A percentile compares a stretch with the other conserved stretches of the same genome.
Evolutionary conservation across 53 echinoderm and acorn worm genomes (phyloP).

Genomic region (Hippasteria phrygiana): DNA sequence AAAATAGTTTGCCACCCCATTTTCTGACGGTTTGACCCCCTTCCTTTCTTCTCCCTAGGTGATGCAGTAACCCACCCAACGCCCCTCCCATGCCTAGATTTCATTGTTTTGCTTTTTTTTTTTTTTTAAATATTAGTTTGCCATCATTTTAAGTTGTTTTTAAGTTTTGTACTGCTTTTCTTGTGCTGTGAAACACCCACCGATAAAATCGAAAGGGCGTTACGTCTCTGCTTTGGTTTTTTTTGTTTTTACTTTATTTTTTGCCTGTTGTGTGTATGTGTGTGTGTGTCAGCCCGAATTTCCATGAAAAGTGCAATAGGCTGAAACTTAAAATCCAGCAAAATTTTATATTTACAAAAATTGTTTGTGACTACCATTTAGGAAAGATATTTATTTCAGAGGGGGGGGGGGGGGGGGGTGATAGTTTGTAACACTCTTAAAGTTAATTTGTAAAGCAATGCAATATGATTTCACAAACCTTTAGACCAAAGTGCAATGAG

Average conservation of each 20-base stretch:
- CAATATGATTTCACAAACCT: not conserved
- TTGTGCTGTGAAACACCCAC: not conserved
- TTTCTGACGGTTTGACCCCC: slow-evolving; percentile 53
- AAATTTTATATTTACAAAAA: not conserved
- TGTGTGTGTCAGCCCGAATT: slow-evolving; percentile 6
- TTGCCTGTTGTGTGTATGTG: slow-evolving; percentile 35
- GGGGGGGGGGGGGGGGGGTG: no score
- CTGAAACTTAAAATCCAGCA: not conserved
- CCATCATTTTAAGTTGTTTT: slow-evolving; percentile 6
- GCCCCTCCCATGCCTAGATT: slow-evolving; percentile 62
- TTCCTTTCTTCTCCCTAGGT: slow-evolving; percentile 82
- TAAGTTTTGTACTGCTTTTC: slow-evolving; percentile 15
- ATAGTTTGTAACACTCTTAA: no score
- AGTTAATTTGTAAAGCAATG: not conserved
- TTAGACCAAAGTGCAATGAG: not conserved
- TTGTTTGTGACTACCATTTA: not conserved
- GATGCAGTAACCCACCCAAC: slow-evolving; percentile 71
- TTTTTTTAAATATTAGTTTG: slow-evolving; percentile 45
- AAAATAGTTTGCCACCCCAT: slow-evolving; percentile 21
- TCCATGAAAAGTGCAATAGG: slow-evolving; percentile 30
- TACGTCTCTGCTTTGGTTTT: not conserved
- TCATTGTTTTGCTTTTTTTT: slow-evolving; percentile 35
- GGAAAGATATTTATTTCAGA: no score
- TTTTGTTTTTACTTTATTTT: not conserved
- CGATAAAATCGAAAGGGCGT: not conserved